Conservation (phyloP, 2,888 invertebrate genomes). For the Netelia inedita region DNA sequence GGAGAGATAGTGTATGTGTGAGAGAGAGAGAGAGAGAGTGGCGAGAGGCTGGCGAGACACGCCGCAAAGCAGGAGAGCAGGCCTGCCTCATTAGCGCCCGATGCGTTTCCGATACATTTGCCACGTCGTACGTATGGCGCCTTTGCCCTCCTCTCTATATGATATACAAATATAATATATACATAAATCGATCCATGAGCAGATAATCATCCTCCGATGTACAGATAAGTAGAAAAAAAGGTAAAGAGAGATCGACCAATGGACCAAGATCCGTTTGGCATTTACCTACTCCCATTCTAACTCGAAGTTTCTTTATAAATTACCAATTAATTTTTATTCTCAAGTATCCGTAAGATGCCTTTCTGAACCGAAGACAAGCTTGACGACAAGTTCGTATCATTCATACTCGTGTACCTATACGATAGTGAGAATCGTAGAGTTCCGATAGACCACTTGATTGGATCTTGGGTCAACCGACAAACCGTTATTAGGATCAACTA, state of each 20-base stretch:
- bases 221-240: neutral
- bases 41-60: conserved; percentile 30
- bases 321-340: too few species aligned
- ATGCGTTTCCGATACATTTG: conserved; percentile 65
- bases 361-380: too few species aligned
- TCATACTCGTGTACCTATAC: too few species aligned
- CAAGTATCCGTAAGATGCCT: too few species aligned
- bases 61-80: conserved; percentile 43
- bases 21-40: conserved; percentile 46
- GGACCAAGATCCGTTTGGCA: neutral
- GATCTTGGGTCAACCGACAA: conserved; percentile 61
- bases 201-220: neutral
- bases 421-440: conserved; percentile 6
- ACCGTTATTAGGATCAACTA: conserved; percentile 53
- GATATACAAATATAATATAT: neutral
- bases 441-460: conserved; percentile 48
- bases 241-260: conserved; percentile 18
- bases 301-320: too few species aligned
- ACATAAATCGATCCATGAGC: neutral
- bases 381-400: too few species aligned
- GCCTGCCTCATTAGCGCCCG: conserved; percentile 62
- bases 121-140: conserved; percentile 20
- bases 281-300: too few species aligned
- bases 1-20: conserved; percentile 14
- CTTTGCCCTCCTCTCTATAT: conserved; percentile 3